These are phyloP conservation scores for Girardinichthys multiradiatus DNA, from an alignment of 2,113 vertebrate species.

Conservation along the genomic window DNA sequence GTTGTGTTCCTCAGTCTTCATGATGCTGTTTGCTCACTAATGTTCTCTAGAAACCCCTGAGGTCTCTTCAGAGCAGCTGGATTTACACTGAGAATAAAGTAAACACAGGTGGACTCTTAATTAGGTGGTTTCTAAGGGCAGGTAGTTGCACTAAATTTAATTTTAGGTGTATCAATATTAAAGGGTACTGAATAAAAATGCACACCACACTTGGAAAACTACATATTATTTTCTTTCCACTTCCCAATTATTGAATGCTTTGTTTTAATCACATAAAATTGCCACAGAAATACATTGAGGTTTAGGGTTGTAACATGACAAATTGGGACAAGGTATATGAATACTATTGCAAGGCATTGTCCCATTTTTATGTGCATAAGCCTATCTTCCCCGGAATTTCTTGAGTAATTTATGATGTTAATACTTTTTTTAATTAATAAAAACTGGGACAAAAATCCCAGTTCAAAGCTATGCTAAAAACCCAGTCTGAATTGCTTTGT, in stretches of 20 bases:
- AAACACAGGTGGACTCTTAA: neutral
- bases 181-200: neutral
- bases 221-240: neutral
- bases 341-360: neutral
- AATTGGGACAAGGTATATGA: neutral
- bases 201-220: neutral
- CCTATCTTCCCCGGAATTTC: constrained; percentile 53
- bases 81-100: neutral
- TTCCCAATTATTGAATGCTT: neutral
- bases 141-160: neutral
- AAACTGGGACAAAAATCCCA: constrained; percentile 61
- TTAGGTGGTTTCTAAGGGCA: neutral
- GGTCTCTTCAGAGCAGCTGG: neutral
- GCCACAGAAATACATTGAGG: neutral
- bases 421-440: constrained; percentile 56
- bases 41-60: neutral
- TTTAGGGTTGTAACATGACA: neutral
- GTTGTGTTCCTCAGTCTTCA: neutral
- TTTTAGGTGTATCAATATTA: neutral
- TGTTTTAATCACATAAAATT: neutral
- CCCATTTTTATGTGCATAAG: constrained; percentile 52
- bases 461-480: constrained; percentile 63
- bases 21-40: neutral
- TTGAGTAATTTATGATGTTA: constrained; percentile 76
- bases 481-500: constrained; percentile 66